phyloP scores from a whole-genome alignment of 2,888 invertebrate genomes.

The Agrilus cyanescens region DNA sequence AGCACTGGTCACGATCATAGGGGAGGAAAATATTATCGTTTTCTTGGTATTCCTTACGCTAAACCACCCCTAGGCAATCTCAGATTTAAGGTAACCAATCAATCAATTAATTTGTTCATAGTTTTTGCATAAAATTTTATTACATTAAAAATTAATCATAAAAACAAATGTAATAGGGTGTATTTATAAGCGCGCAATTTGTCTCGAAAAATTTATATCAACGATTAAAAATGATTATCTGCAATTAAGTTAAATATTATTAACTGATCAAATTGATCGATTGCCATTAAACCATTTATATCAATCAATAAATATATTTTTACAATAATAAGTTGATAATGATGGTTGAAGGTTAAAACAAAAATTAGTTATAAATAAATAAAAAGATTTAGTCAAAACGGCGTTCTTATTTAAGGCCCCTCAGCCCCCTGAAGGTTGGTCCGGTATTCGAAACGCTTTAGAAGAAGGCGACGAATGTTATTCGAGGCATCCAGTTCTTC shows the following conservation, averaged over 20 bases:
- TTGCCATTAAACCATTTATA: not conserved
- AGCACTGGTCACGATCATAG: slow-evolving; percentile 16
- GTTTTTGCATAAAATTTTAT: not conserved
- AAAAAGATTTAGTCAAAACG: not conserved
- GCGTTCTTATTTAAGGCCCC: slow-evolving; percentile 23
- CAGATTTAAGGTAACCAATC: slow-evolving; percentile 29
- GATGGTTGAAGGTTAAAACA: too few species aligned
- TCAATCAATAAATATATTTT: not conserved
- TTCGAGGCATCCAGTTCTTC: slow-evolving; percentile 27
- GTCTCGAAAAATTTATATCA: too few species aligned
- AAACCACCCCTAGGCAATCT: slow-evolving; percentile 31
- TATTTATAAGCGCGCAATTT: too few species aligned
- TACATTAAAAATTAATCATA: too few species aligned
- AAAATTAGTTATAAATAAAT: not conserved
- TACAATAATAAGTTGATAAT: not conserved
- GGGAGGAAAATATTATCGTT: slow-evolving; percentile 25
- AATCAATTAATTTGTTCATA: not conserved
- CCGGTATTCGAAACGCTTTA: slow-evolving; percentile 27
- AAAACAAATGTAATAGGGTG: too few species aligned
- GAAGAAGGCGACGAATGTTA: slow-evolving; percentile 25
- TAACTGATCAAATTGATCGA: not conserved
- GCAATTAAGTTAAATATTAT: too few species aligned
- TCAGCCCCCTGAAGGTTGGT: slow-evolving; percentile 29
- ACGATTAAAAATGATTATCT: too few species aligned
- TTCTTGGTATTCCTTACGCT: slow-evolving; percentile 32